Percentiles rank a stretch among this genome's conserved stretches.
Evolutionary conservation across 2,888 invertebrate species (phyloP).

Genomic region (Nemoura dubitans): DNA sequence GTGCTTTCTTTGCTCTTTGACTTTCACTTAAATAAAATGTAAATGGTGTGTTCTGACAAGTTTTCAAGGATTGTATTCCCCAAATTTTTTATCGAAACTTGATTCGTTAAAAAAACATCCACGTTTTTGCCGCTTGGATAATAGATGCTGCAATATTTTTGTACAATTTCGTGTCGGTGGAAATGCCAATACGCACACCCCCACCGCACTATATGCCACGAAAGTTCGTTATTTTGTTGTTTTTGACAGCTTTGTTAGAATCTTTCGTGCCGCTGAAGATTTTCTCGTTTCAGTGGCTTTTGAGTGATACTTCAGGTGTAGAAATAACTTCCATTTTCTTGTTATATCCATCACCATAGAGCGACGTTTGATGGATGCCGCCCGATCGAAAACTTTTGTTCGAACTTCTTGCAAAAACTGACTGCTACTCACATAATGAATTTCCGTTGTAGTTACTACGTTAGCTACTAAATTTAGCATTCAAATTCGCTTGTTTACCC

Average conservation of each 20-base stretch:
- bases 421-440: neutral
- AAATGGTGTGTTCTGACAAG: neutral
- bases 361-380: constrained; percentile 1
- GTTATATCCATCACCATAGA: neutral
- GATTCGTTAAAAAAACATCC: neutral
- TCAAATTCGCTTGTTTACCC: neutral
- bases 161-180: neutral
- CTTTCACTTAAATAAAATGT: neutral
- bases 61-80: neutral
- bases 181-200: neutral
- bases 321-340: neutral
- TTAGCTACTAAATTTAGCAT: neutral
- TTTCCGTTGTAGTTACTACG: neutral
- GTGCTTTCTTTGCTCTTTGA: neutral
- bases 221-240: neutral
- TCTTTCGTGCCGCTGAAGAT: neutral
- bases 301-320: constrained; percentile 12
- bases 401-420: neutral
- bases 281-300: neutral
- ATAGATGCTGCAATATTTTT: neutral
- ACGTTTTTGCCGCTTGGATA: neutral
- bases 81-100: neutral
- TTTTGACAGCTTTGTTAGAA: neutral
- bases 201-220: neutral
- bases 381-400: constrained; percentile 8